Conservation (phyloP, 2,888 invertebrate species). For the Zygogramma bicolorata region DNA sequence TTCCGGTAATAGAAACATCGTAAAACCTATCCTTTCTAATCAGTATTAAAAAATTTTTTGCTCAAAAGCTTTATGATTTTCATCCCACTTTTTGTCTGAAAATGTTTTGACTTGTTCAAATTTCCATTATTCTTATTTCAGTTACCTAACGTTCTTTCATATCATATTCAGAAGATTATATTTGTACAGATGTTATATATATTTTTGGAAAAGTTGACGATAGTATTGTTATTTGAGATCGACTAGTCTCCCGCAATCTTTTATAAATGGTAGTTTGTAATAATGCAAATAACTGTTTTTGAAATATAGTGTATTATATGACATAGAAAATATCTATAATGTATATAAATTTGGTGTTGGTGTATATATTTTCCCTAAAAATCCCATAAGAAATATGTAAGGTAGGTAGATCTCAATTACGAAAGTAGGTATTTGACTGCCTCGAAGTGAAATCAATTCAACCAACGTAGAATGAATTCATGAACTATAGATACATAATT, state of each 20-base stretch:
- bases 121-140: constrained; percentile 1
- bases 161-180: constrained; percentile 15
- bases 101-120: background rate
- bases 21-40: background rate
- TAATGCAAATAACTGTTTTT: constrained; percentile 57
- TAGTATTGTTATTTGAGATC: constrained; percentile 58
- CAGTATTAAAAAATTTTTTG: constrained; percentile 12
- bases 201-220: constrained; percentile 8
- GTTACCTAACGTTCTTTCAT: background rate
- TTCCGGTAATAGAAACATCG: background rate
- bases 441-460: too few species aligned
- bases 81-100: background rate
- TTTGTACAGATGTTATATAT: constrained; percentile 25
- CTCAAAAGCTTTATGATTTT: constrained; percentile 7
- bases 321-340: constrained; percentile 55
- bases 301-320: constrained; percentile 54
- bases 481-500: too few species aligned
- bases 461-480: too few species aligned
- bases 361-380: constrained; percentile 18
- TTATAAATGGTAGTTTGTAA: constrained; percentile 54
- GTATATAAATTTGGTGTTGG: constrained; percentile 50
- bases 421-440: too few species aligned
- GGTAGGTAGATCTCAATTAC: too few species aligned
- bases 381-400: background rate
- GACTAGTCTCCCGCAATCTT: constrained; percentile 64